Evolutionary conservation across 2,888 invertebrate species (phyloP).

Genomic region (Cryptocephalus primarius): DNA sequence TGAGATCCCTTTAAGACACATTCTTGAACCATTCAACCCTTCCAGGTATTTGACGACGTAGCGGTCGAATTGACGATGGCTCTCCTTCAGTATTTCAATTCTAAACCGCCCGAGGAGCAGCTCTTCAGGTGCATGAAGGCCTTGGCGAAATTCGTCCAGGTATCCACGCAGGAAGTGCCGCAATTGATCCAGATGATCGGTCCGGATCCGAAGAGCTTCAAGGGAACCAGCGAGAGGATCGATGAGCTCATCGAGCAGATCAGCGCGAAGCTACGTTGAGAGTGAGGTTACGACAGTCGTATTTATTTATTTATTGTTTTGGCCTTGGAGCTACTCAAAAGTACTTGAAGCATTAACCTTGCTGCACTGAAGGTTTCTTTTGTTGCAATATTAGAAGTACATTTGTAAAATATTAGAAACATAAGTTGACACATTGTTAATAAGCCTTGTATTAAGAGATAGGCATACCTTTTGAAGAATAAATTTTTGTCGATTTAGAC

Average conservation of each 20-base stretch:
- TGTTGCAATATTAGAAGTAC: no score
- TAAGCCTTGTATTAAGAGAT: no score
- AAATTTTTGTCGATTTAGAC: no score
- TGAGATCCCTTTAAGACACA: no score
- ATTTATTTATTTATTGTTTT: no score
- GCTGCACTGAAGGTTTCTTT: no score
- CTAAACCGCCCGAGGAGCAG: conserved; percentile 74
- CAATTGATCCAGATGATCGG: conserved; percentile 86
- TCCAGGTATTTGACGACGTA: conserved; percentile 86
- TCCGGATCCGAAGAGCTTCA: conserved; percentile 72
- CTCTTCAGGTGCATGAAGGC: conserved; percentile 70
- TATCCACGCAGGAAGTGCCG: conserved; percentile 74
- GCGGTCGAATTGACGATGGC: conserved; percentile 89
- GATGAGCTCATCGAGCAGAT: conserved; percentile 73
- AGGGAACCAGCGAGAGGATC: conserved; percentile 67
- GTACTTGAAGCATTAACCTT: no score
- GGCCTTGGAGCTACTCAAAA: no score
- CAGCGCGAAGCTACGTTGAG: conserved; percentile 6
- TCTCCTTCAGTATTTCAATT: conserved; percentile 76
- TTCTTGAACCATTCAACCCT: conserved; percentile 4
- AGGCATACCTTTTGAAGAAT: no score
- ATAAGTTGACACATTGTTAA: no score
- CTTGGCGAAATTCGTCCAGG: conserved; percentile 58
- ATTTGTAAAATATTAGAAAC: no score
- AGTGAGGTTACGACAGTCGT: not conserved